Evolutionary conservation across 64 coral and sea anemone genomes (phyloP).

Genomic region (Montipora sp.): DNA sequence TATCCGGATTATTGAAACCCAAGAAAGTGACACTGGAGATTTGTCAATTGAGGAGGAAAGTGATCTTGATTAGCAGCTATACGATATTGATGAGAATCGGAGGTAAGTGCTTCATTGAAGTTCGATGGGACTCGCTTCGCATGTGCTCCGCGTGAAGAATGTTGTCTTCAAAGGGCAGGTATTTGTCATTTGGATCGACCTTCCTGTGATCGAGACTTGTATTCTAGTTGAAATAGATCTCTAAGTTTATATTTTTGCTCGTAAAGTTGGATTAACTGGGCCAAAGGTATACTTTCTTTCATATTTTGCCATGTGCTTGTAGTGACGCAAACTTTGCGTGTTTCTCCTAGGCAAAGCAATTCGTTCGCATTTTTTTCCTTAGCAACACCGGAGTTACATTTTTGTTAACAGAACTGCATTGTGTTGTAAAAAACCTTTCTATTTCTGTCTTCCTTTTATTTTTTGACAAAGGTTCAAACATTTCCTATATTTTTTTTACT

Average conservation of each 20-base stretch:
- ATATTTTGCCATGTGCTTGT: background rate
- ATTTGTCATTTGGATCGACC: background rate
- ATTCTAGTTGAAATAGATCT: slow-evolving; percentile 16
- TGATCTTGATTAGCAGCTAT: background rate
- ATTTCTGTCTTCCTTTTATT: no score
- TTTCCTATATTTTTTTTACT: background rate
- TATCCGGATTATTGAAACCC: background rate
- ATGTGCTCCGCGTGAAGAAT: background rate
- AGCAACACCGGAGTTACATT: background rate
- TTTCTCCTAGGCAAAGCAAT: no score
- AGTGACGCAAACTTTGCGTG: background rate
- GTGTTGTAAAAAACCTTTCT: background rate
- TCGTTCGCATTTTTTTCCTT: background rate
- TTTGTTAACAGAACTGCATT: background rate
- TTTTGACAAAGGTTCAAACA: background rate
- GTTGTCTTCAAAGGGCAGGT: slow-evolving; percentile 7
- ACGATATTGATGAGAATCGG: background rate
- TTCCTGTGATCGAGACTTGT: background rate
- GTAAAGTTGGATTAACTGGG: background rate
- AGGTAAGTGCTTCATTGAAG: slow-evolving; percentile 4
- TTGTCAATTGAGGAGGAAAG: background rate
- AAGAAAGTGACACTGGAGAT: background rate
- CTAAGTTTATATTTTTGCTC: background rate
- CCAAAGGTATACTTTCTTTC: background rate
- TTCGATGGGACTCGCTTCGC: slow-evolving; percentile 7